Percentiles rank a stretch among this genome's conserved stretches.
phyloP scores from a whole-genome alignment of 2,888 invertebrate species.

The Caenorhabditis macrosperma region DNA sequence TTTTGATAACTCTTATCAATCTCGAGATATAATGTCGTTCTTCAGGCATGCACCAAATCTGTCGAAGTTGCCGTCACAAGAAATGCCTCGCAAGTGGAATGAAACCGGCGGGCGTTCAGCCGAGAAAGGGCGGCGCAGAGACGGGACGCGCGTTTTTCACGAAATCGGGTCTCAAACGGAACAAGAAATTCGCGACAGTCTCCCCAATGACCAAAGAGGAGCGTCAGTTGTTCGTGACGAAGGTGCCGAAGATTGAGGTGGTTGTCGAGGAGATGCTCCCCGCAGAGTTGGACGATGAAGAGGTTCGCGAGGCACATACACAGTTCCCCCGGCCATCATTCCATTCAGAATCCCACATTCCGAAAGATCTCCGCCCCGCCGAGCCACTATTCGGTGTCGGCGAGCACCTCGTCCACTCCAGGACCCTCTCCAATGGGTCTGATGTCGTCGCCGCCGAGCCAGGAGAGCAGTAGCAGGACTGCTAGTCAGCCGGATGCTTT shows the following conservation, averaged over 20 bases:
- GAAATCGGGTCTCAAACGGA: conserved; percentile 73
- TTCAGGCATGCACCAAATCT: conserved; percentile 74
- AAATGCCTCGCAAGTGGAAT: conserved; percentile 75
- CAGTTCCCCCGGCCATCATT: background rate
- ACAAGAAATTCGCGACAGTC: conserved; percentile 72
- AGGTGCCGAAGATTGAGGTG: conserved; percentile 29
- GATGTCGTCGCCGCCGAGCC: background rate
- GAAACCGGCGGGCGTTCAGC: conserved; percentile 72
- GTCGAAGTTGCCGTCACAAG: conserved; percentile 72
- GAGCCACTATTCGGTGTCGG: background rate
- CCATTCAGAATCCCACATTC: background rate
- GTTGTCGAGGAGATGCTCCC: background rate
- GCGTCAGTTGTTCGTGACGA: conserved; percentile 16
- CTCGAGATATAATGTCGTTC: background rate
- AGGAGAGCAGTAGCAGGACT: background rate
- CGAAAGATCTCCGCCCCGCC: background rate
- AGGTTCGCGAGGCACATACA: background rate
- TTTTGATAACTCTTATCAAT: no score
- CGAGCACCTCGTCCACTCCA: conserved; percentile 1
- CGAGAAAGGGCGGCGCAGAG: conserved; percentile 53
- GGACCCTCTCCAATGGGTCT: conserved; percentile 7
- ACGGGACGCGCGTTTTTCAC: conserved; percentile 72
- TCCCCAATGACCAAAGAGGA: conserved; percentile 43
- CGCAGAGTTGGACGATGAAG: background rate
- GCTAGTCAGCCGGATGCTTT: conserved; percentile 47